Evolutionary conservation across 2,797 vertebrate genomes (phyloP), one percentile per base, ranked within the genome.

Genomic region (Streptopelia turtur): DNA sequence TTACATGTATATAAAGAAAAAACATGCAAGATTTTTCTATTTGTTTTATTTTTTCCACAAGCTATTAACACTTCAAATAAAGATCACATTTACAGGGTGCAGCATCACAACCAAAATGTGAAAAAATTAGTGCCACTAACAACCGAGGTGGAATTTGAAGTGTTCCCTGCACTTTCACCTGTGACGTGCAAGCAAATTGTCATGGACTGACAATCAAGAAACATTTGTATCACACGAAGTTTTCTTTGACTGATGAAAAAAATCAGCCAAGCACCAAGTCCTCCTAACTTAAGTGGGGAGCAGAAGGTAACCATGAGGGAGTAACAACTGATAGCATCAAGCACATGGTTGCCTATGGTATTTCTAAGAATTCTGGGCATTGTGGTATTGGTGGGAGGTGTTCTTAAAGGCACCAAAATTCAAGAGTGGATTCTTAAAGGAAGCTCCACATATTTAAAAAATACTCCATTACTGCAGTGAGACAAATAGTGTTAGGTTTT

Each of bases 11-110:
- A 25, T 39, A 11, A 75, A 45, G 13, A 57, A 45, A 77, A 60
- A 27, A 3, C 1, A 0, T 24, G 33, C 5, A 39, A 17, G 23
- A 25, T 24, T 53, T 30, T 30, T 63, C 17, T 9, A 27, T 2
- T 24, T 33, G 1, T 4, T 50, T 14, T 55, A 6, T 55, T 59
- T 80, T 77, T 49, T 0, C 37, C 15, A 59, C 3, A 8, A 22
- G 11, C 45, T 68, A 56, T 52, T 68, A 68, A 49, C 16, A 10
- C 15, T 39, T 86, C 17, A 23, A 7, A 45, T 25, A 50, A 78
- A 50, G 27, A 37, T 10, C 17, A 23, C 0, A 4, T 30, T 16
- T 57, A 57, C 13, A 47, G 7, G 11, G 16, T 27, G 37, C 28
- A 45, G 7, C 28, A 45, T 31, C 43, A 74, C 30, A 57, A 52